phyloP scores from a whole-genome alignment of 2,888 invertebrate genomes.

The Dryococelus australis region DNA sequence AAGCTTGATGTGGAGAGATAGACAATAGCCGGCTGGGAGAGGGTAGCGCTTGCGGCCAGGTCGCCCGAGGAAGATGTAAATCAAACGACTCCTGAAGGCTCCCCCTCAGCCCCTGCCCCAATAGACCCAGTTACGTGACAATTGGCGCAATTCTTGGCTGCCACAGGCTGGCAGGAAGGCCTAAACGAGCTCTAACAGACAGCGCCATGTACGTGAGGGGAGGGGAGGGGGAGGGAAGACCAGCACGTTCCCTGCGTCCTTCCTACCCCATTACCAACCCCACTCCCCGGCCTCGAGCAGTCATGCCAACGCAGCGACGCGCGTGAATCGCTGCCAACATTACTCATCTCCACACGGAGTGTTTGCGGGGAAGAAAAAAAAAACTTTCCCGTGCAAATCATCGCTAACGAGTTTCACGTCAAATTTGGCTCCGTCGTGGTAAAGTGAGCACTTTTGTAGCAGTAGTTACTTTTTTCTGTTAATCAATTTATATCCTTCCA shows the following conservation, averaged over 20 bases:
- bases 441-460: too few relatives aligned
- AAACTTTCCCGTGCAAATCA: too few relatives aligned
- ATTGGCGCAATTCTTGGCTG: slow-evolving; percentile 7
- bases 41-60: not conserved
- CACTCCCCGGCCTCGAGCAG: not conserved
- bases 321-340: not conserved
- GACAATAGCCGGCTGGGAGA: too few relatives aligned
- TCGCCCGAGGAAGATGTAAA: slow-evolving; percentile 6
- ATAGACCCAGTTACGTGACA: slow-evolving; percentile 16
- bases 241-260: not conserved
- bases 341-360: not conserved
- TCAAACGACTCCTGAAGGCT: not conserved
- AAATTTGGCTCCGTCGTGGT: too few relatives aligned
- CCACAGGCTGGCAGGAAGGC: not conserved
- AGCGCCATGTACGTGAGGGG: too few relatives aligned
- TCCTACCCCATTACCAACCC: not conserved
- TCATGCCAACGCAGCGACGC: not conserved
- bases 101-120: not conserved
- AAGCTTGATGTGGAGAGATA: too few relatives aligned
- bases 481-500: too few relatives aligned
- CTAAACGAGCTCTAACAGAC: not conserved
- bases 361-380: too few relatives aligned
- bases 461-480: too few relatives aligned
- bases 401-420: too few relatives aligned
- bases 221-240: not conserved